Conservation (phyloP, 2,888 invertebrate genomes). For the Conus canariensis region DNA sequence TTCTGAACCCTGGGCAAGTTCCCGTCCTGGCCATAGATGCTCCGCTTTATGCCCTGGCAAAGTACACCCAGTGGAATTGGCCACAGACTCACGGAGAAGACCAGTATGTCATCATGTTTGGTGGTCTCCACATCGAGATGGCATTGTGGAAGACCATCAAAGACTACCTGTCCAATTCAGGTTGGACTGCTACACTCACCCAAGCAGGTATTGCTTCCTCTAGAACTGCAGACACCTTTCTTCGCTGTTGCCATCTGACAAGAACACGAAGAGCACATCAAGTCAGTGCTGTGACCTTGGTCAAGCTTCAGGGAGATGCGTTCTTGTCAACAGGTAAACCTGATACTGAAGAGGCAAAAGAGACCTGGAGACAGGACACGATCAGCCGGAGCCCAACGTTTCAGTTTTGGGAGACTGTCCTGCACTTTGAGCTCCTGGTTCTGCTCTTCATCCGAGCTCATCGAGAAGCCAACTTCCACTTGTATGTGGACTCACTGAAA, state of each 20-base stretch:
- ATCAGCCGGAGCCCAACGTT: too few species aligned
- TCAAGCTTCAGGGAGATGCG: too few species aligned
- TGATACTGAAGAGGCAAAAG: too few species aligned
- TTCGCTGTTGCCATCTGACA: too few species aligned
- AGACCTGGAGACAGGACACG: too few species aligned
- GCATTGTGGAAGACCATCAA: slow-evolving; percentile 60
- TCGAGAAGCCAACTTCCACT: too few species aligned
- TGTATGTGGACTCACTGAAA: slow-evolving; percentile 38
- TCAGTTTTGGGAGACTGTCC: too few species aligned
- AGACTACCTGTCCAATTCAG: slow-evolving; percentile 58
- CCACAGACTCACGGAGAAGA: slow-evolving; percentile 64
- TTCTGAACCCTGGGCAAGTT: slow-evolving; percentile 61
- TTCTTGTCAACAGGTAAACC: too few species aligned
- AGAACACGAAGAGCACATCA: too few species aligned
- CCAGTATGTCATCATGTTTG: slow-evolving; percentile 63
- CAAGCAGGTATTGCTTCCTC: slow-evolving; percentile 54
- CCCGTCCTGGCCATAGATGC: slow-evolving; percentile 65
- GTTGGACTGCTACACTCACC: slow-evolving; percentile 61
- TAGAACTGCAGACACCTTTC: slow-evolving; percentile 1
- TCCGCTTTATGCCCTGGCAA: slow-evolving; percentile 65
- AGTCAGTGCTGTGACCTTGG: too few species aligned
- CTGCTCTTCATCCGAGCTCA: too few species aligned
- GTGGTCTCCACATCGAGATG: slow-evolving; percentile 71
- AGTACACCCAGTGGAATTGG: slow-evolving; percentile 67
- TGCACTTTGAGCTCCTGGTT: too few species aligned